These are phyloP conservation scores for Drosophila parabipectinata DNA, from an alignment of 1,140 invertebrate species.

Conservation along the genomic window DNA sequence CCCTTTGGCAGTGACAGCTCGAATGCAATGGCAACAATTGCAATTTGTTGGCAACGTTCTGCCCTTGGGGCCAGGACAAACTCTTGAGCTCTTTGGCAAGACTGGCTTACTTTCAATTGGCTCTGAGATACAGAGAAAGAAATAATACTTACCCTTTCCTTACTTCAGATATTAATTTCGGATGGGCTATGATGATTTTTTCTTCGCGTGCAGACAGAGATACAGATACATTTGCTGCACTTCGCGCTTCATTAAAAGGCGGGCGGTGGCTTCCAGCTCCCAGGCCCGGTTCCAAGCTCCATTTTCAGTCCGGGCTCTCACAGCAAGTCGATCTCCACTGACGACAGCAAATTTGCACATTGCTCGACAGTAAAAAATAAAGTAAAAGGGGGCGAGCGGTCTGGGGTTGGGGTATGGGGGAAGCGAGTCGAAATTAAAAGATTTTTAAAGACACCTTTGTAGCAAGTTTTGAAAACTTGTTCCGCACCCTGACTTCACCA, in stretches of 20 bases:
- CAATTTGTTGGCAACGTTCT: conserved; percentile 82
- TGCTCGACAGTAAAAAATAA: conserved; percentile 29
- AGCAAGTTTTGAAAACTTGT: conserved; percentile 80
- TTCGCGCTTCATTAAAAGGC: conserved; percentile 84
- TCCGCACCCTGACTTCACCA: conserved; percentile 63
- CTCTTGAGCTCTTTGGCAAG: conserved; percentile 3
- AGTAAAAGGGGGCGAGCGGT: conserved; percentile 12
- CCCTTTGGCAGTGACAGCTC: conserved; percentile 69
- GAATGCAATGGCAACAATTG: conserved; percentile 83
- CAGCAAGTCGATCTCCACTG: conserved; percentile 26
- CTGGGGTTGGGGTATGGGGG: conserved; percentile 13
- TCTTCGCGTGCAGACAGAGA: conserved; percentile 30
- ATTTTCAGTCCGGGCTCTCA: conserved; percentile 21
- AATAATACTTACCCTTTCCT: neutral
- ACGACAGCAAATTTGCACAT: conserved; percentile 75
- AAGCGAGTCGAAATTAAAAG: conserved; percentile 75
- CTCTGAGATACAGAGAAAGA: conserved; percentile 6
- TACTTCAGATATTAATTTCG: neutral
- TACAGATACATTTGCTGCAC: conserved; percentile 72
- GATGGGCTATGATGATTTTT: conserved; percentile 9
- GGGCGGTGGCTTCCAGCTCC: conserved; percentile 65
- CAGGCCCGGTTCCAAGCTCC: conserved; percentile 8
- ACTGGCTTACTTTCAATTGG: conserved; percentile 54
- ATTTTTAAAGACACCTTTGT: conserved; percentile 81
- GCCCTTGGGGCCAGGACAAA: conserved; percentile 56